Evolutionary conservation across 2,888 invertebrate species (phyloP), one percentile per base, ranked within the genome.

Genomic region (Prosapia bicincta): DNA sequence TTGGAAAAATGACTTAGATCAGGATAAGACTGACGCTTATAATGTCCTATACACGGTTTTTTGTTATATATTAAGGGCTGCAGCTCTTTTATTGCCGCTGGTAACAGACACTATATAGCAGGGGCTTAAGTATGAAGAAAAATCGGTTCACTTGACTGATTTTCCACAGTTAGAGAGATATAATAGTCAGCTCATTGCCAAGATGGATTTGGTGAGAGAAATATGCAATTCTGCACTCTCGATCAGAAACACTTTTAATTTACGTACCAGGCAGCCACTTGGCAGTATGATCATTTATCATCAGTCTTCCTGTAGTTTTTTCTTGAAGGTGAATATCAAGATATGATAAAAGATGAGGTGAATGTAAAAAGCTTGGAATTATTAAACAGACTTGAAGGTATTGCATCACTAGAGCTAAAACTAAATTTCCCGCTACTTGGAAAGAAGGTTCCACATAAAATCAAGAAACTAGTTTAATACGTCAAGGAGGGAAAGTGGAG

Each of bases 241-340:
- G n/a, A 26, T 43, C 5, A 71, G 71, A 26, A 71, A 71, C 20
- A 54, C 26, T 20, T 5, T 10, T 7, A 71, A 71, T 28, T 28
- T 71, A 6, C 38, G 71, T 23, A 66, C 66, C n/a, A 65, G 71
- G 28, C 71, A 71, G 65, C 71, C 71, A 20, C 43, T 71, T n/a
- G 28, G 28, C 26, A 43, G 20, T 5, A 38, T 71, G 1, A 71
- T 13, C 13, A 65, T 71, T 38, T 71, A 65, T 26, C 71, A 71
- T 23, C 28, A 65, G 26, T 65, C 54, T 65, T 26, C 38, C n/a
- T 15, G 38, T 3, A 25, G 26, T 26, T 71, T 43, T 10, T 82
- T n/a, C n/a, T 90, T 90, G 65, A 89, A 89, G 84, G 88, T 89
- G 84, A 90, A 90, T 82, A 32, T 32, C 23, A 24, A 23, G 38